phyloP scores from a whole-genome alignment of 2,113 vertebrate species.

The Prochilodus magdalenae region DNA sequence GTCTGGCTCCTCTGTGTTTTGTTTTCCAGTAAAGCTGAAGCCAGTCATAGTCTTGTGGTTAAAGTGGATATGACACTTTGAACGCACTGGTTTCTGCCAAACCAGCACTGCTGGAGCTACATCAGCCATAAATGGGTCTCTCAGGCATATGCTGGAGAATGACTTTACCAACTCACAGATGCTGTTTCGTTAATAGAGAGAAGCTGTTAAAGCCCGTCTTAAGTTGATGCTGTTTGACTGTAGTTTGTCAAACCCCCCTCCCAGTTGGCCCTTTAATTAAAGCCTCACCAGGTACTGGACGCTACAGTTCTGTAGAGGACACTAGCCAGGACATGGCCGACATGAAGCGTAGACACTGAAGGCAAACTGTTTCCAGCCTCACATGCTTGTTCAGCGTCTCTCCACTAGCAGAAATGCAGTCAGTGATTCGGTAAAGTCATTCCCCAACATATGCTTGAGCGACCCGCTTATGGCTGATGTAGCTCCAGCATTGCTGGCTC shows the following conservation, averaged over 20 bases:
- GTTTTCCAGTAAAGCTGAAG: conserved; percentile 9
- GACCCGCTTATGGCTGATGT: neutral
- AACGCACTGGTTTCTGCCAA: neutral
- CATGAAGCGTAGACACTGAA: neutral
- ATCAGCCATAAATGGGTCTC: neutral
- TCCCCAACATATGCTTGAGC: no score
- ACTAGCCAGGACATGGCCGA: neutral
- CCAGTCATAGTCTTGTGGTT: neutral
- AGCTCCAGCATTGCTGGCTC: neutral
- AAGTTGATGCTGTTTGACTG: conserved; percentile 12
- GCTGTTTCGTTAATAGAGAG: neutral
- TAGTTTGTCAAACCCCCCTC: neutral
- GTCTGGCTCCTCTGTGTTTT: conserved; percentile 17
- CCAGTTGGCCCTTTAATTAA: conserved; percentile 34
- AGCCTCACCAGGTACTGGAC: neutral
- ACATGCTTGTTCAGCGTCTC: conserved; percentile 7
- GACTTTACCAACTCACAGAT: neutral
- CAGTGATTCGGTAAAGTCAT: neutral
- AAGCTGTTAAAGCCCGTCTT: conserved; percentile 13
- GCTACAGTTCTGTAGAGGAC: neutral
- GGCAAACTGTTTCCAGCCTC: conserved; percentile 10
- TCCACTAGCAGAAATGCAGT: neutral
- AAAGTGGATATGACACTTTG: conserved; percentile 33
- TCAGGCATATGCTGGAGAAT: neutral
- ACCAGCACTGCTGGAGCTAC: neutral